phyloP scores from a whole-genome alignment of 2,888 invertebrate species.

The Conus canariensis region DNA sequence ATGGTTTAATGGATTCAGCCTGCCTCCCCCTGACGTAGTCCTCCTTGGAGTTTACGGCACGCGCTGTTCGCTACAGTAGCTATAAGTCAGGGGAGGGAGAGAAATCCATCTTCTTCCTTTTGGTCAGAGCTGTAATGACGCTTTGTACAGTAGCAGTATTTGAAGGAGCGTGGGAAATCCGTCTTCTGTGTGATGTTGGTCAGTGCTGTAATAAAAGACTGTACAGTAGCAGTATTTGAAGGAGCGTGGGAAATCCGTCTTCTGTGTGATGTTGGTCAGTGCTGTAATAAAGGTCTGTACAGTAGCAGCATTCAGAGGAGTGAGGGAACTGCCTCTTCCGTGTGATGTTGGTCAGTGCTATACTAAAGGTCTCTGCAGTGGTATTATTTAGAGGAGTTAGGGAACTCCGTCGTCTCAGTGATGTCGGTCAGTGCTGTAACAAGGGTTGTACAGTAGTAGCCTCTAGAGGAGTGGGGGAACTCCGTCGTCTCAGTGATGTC shows the following conservation, averaged over 20 bases:
- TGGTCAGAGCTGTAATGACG: too few species aligned
- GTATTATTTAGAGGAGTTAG: not conserved
- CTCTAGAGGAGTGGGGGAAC: not conserved
- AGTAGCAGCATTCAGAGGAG: not conserved
- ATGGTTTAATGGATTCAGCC: slow-evolving; percentile 34
- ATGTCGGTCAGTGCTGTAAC: not conserved
- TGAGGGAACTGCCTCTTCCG: not conserved
- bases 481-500: too few species aligned
- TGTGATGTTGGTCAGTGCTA: not conserved
- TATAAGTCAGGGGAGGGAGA: too few species aligned
- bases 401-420: not conserved
- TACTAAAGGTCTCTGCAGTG: not conserved
- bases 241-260: too few species aligned
- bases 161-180: too few species aligned
- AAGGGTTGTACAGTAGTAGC: not conserved
- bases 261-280: not conserved
- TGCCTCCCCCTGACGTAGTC: not conserved
- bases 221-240: not conserved
- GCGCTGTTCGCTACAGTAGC: too few species aligned
- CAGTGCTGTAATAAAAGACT: not conserved
- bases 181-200: too few species aligned
- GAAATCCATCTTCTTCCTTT: too few species aligned
- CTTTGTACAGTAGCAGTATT: too few species aligned
- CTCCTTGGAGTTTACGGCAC: not conserved
- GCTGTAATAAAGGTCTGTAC: not conserved